Conservation (phyloP, 2,113 vertebrate species). For the Paedocypris sp. region DNA sequence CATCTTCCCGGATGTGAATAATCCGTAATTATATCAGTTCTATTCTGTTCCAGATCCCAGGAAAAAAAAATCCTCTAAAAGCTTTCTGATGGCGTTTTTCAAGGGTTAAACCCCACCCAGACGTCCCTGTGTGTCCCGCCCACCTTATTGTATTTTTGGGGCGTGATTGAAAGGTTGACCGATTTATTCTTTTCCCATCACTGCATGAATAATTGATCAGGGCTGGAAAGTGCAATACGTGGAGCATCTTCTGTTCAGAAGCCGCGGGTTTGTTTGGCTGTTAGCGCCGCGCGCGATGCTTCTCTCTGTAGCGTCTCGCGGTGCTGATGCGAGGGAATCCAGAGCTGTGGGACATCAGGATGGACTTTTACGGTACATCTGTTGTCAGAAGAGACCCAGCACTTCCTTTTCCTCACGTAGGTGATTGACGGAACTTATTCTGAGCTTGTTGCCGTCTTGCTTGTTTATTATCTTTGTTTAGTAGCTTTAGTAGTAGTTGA, state of each 20-base stretch:
- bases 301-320: slow-evolving; percentile 44
- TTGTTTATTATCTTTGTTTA: neutral
- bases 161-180: slow-evolving; percentile 37
- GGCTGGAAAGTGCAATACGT: slow-evolving; percentile 54
- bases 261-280: too few species aligned
- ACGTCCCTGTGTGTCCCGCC: neutral
- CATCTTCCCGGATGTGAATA: too few species aligned
- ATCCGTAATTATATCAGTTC: too few species aligned
- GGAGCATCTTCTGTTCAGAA: slow-evolving; percentile 34
- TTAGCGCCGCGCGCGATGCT: slow-evolving; percentile 39
- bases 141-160: neutral
- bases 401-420: slow-evolving; percentile 52
- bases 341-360: slow-evolving; percentile 35
- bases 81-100: neutral
- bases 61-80: too few species aligned
- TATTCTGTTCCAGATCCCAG: too few species aligned
- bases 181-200: slow-evolving; percentile 41
- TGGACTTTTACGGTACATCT: slow-evolving; percentile 56
- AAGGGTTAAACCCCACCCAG: neutral
- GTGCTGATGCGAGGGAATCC: neutral
- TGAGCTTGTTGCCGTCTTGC: neutral
- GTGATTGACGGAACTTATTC: slow-evolving; percentile 28
- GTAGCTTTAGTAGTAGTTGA: too few species aligned
- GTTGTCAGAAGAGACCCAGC: slow-evolving; percentile 57
- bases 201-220: slow-evolving; percentile 64